Evolutionary conservation across 2,113 vertebrate species (phyloP), one percentile per base, ranked within the genome.

Genomic region (Cephalopholis sonnerati): DNA sequence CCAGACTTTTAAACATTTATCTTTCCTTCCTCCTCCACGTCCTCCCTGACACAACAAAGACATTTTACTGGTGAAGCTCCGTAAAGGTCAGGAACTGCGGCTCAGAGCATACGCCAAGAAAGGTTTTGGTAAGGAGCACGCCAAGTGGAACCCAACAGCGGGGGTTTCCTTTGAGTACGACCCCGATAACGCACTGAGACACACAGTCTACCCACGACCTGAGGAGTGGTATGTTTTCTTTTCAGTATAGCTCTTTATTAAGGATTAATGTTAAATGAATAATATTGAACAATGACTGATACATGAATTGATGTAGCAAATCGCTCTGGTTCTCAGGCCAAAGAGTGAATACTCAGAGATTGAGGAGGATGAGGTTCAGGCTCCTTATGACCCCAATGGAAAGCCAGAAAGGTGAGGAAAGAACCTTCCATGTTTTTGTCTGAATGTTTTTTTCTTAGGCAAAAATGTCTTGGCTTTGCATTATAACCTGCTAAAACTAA

Each of bases 261-360:
- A 24, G n/a, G 17, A 17, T 5, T 2, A 20, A 13, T 27, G 25
- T 41, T 53, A 1, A 25, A 22, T 36, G 0, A 59, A n/a, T 10
- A 6, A 12, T 20, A 0, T 0, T 0, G 13, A 46, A 0, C 1
- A 54, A 0, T 27, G 20, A 41, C 18, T n/a, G 7, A 59, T 2
- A 10, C 61, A 13, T 72, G 50, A 41, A 3, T 24, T 41, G 55
- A 41, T 12, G 1, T 10, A 1, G 6, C 25, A 51, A 22, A 0
- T 59, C 12, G 0, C 32, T 77, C 20, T 15, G 39, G 44, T 77
- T 25, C 24, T 25, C 83, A 99, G 98, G 98, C 98, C 98, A 0
- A 99, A 99, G 95, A 99, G 98, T 0, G 98, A 99, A 79, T 99
- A 99, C 90, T 98, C 98, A 0, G 98, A 99, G 94, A 97, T 99